phyloP scores from a whole-genome alignment of 2,888 invertebrate genomes.

The Cantharis flavilabris region DNA sequence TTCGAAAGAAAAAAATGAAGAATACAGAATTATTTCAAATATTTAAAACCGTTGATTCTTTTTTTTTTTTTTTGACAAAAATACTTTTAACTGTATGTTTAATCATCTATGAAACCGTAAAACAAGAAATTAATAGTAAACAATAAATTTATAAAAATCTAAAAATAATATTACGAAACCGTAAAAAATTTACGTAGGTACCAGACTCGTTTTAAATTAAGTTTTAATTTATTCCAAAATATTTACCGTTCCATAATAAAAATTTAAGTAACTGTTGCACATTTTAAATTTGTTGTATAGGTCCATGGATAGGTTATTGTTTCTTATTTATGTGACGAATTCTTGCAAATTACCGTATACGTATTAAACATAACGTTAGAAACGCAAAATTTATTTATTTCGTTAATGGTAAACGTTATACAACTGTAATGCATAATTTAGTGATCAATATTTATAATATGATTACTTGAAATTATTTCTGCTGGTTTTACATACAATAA shows the following conservation, averaged over 20 bases:
- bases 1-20: neutral
- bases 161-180: neutral
- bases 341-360: neutral
- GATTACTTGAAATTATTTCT: neutral
- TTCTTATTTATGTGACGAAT: neutral
- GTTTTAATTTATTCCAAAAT: neutral
- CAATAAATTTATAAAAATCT: neutral
- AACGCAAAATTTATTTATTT: neutral
- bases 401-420: neutral
- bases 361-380: neutral
- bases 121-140: neutral
- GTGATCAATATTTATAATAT: neutral
- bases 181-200: neutral
- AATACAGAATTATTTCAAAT: neutral
- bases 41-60: neutral
- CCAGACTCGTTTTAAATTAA: neutral
- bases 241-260: neutral
- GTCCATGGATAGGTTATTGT: conserved; percentile 2
- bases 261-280: neutral
- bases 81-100: neutral
- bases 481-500: neutral
- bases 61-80: neutral
- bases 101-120: neutral
- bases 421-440: neutral
- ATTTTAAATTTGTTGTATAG: neutral